Evolutionary conservation across 2,797 vertebrate species (phyloP), one percentile per base, ranked within the genome.

Genomic region (Lacerta bilineata): DNA sequence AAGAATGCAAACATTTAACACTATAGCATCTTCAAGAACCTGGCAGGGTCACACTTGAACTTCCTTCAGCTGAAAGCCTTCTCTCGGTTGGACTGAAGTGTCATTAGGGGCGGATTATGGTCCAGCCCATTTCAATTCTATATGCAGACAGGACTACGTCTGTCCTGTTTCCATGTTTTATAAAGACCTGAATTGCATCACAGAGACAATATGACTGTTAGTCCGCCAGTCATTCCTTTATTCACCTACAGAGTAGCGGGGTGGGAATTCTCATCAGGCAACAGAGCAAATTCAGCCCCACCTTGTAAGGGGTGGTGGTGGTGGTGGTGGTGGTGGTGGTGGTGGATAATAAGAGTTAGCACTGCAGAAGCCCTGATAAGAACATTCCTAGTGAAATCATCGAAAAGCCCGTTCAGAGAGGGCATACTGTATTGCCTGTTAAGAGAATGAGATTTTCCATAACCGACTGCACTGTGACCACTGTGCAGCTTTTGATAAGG

Each of bases 401-500:
- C 36, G 76, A 80, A 90, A 93, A 83, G 91, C 29, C 66, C 91
- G 78, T 87, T 92, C 69, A 41, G 27, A 84, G 71, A 33, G 87
- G 27, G 61, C 8, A 50, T 23, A 3, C 81, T 39, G 59, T 80
- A 36, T 84, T 92, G 88, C 85, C 36, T 92, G 71, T 91, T 83
- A 81, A 55, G 50, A 36, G 7, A 55, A 55, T 85, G 64, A 86
- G 18, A 64, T 78, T 71, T 86, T 46, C 86, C n/a, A 59, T 85
- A 83, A 85, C 90, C 77, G 64, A 90, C 55, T 75, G 86, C 87
- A 72, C 80, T 68, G 46, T 0, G 15, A 1, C 61, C 66, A 86
- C 87, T 1, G 25, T 2, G 0, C 41, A 71, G 68, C 82, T 87
- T 11, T 0, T 82, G 25, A 10, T 43, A 92, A 93, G 71, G 61